Evolutionary conservation across 1,140 invertebrate species (phyloP), one percentile per base, ranked within the genome.

Genomic region (Drosophila nebulosa): DNA sequence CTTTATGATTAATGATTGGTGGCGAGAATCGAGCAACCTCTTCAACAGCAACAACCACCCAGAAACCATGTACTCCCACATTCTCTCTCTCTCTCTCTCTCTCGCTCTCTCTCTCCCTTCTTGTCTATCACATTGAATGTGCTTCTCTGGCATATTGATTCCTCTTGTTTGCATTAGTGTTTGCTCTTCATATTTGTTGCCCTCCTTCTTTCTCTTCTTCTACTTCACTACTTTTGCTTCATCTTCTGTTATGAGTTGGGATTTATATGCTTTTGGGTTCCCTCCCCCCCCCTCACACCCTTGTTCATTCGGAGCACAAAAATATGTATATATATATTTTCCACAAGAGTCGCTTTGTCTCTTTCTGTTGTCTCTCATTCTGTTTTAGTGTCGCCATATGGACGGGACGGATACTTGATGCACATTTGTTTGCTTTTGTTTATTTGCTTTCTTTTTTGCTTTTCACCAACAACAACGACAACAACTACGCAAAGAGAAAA

Each of bases 1-100:
- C 78, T 74, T 69, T 76, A 74, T 81, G 78, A 81, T 81, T 81
- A 81, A 81, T 81, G 78, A 74, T 81, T 81, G 78, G 69, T 80
- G 78, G 73, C 77, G 26, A 66, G 57, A 74, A 53, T 32, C 58
- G 65, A 50, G 70, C 57, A 36, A 50, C 61, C 69, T 62, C 76
- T 73, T 58, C 70, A 69, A 3, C 14, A 14, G 5, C 36, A 39
- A 39, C 36, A 39, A 39, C 39, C 39, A 42, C 39, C 39, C 39
- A 42, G 12, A 42, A 39, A 39, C 5, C 14, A 42, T 9, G 4
- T n/a, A n/a, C 32, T 10, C 9, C 32, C 9, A 35, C 1, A 0
- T 3, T 1, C 2, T 1, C 14, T 18, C 6, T 18, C 39, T 9
- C 1, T 18, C 39, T 42, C 36, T 16, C 5, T 16, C n/a, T 6